Percentiles rank a stretch among this genome's conserved stretches.
These are phyloP conservation scores for Hemaris fuciformis DNA, from an alignment of 2,888 invertebrate species.

Conservation along the genomic window DNA sequence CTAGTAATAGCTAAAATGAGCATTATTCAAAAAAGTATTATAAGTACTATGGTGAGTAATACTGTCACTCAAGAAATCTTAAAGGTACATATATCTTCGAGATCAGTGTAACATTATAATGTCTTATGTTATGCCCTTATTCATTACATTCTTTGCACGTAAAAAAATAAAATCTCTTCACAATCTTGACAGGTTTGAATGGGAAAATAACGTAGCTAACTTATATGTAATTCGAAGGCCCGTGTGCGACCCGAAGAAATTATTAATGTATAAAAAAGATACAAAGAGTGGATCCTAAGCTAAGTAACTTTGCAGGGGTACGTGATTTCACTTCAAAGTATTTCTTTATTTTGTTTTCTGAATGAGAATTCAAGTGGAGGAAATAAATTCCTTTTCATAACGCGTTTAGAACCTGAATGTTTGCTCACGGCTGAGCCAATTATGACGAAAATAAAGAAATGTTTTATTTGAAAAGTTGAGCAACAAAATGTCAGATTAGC, in stretches of 20 bases:
- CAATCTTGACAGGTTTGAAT: conserved; percentile 64
- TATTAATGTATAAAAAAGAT: conserved; percentile 68
- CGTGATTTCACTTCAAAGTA: conserved; percentile 68
- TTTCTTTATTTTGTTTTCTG: conserved; percentile 49
- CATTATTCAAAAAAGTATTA: not conserved
- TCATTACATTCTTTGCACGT: conserved; percentile 70
- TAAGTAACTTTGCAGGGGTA: conserved; percentile 59
- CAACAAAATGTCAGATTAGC: conserved; percentile 8
- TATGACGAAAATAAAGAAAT: conserved; percentile 49
- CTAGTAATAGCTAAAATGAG: not conserved
- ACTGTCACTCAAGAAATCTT: conserved; percentile 49
- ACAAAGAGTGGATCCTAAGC: conserved; percentile 59
- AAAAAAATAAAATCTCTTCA: conserved; percentile 68
- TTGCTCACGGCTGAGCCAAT: conserved; percentile 44
- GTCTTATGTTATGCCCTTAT: conserved; percentile 51
- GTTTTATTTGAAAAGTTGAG: conserved; percentile 21
- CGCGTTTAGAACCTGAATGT: conserved; percentile 45
- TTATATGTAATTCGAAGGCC: conserved; percentile 56
- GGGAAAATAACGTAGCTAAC: conserved; percentile 61
- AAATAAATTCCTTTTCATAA: conserved; percentile 54
- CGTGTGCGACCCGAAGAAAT: conserved; percentile 59
- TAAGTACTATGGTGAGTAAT: not conserved
- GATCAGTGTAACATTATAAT: conserved; percentile 44
- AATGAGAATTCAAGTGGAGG: conserved; percentile 55
- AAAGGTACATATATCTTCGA: conserved; percentile 34